Evolutionary conservation across 2,113 vertebrate species (phyloP).

Genomic region (Tragelaphus buxtoni): DNA sequence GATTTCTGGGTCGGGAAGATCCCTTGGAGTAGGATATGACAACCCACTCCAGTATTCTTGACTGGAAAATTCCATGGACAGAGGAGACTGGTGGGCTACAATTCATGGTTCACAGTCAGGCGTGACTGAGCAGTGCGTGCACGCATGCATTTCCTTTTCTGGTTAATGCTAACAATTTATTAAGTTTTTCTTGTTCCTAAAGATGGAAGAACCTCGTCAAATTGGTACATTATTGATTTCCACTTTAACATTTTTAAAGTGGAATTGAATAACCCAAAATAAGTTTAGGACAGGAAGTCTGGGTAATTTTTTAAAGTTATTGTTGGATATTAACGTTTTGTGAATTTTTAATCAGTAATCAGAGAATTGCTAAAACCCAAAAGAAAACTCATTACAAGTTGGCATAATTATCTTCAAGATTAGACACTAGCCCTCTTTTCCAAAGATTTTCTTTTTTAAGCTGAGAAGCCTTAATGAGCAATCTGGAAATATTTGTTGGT

Average conservation of each 20-base stretch:
- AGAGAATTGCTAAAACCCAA: slow-evolving; percentile 3
- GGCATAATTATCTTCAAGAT: slow-evolving; percentile 31
- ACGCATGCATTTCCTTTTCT: background rate
- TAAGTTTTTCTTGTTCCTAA: background rate
- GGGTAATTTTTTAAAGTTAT: background rate
- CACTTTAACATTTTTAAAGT: slow-evolving; percentile 12
- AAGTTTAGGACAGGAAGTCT: background rate
- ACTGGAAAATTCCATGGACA: too few species aligned
- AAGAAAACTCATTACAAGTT: background rate
- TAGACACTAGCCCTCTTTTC: background rate
- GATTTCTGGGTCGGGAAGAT: too few species aligned
- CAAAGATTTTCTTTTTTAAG: background rate
- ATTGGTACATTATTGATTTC: background rate
- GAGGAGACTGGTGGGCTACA: too few species aligned
- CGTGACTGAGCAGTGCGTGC: background rate
- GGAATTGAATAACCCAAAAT: background rate
- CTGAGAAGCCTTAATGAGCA: background rate
- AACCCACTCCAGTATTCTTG: too few species aligned
- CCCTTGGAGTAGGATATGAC: too few species aligned
- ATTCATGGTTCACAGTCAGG: too few species aligned
- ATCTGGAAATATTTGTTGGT: background rate
- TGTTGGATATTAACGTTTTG: background rate
- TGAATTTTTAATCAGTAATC: slow-evolving; percentile 15
- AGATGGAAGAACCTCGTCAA: slow-evolving; percentile 15
- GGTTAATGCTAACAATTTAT: slow-evolving; percentile 2